These are phyloP conservation scores for Oreonectes daqikongensis DNA, from an alignment of 2,797 vertebrate species.

Conservation along the genomic window DNA sequence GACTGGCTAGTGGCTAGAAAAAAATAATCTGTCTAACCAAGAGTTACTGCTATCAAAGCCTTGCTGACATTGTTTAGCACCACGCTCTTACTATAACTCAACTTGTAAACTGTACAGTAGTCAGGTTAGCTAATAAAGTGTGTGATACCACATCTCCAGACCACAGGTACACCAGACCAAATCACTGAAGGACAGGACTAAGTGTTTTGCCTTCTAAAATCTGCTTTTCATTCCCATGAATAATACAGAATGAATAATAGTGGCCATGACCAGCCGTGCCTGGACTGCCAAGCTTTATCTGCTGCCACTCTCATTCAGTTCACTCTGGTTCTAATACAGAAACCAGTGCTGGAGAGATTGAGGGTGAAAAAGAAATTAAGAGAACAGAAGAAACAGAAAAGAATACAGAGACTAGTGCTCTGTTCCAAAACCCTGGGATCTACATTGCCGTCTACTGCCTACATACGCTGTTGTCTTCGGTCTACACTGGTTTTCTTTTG, in stretches of 20 bases:
- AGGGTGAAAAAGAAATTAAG: constrained; percentile 54
- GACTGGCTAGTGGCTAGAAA: background rate
- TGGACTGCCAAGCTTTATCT: constrained; percentile 69
- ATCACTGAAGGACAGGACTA: background rate
- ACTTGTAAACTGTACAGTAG: constrained; percentile 32
- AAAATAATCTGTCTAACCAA: background rate
- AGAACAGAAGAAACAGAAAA: background rate
- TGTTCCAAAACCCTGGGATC: background rate
- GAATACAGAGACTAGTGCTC: constrained; percentile 22
- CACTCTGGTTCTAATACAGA: constrained; percentile 16
- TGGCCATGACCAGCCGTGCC: constrained; percentile 65
- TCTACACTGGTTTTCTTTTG: no score
- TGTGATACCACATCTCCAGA: no score
- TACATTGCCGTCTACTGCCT: constrained; percentile 34
- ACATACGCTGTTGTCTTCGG: background rate
- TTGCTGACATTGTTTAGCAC: background rate
- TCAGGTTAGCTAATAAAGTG: background rate
- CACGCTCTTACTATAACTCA: background rate
- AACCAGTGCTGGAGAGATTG: constrained; percentile 58
- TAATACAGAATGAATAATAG: constrained; percentile 65
- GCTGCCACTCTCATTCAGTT: constrained; percentile 29
- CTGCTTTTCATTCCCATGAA: constrained; percentile 60
- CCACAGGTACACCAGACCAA: constrained; percentile 33
- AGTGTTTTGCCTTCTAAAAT: constrained; percentile 42
- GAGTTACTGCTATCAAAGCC: background rate